A percentile compares a stretch with the other conserved stretches of the same genome.
Evolutionary conservation across 2,113 vertebrate genomes (phyloP).

Genomic region (Oncorhynchus tshawytscha): DNA sequence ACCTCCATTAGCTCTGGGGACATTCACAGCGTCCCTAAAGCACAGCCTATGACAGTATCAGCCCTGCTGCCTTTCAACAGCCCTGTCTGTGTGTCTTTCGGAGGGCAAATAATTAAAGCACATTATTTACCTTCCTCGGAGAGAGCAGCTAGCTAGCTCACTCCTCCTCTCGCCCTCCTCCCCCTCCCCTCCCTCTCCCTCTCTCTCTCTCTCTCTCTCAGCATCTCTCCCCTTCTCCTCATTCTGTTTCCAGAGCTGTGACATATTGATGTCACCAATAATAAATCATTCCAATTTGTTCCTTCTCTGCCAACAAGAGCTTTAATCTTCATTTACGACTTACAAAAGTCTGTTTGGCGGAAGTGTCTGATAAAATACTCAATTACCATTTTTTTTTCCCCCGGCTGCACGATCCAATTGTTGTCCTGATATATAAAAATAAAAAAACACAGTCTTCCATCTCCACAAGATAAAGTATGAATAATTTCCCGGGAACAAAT

Average conservation of each 20-base stretch:
- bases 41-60: slow-evolving; percentile 64
- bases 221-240: slow-evolving; percentile 8
- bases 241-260: slow-evolving; percentile 57
- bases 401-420: slow-evolving; percentile 71
- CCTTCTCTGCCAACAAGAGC: slow-evolving; percentile 77
- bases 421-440: slow-evolving; percentile 63
- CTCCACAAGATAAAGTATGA: slow-evolving; percentile 77
- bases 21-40: slow-evolving; percentile 11
- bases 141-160: slow-evolving; percentile 61
- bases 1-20: slow-evolving; percentile 50
- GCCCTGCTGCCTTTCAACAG: slow-evolving; percentile 56
- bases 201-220: slow-evolving; percentile 39
- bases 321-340: slow-evolving; percentile 87
- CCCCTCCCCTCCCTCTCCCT: slow-evolving; percentile 36
- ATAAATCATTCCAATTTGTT: slow-evolving; percentile 87
- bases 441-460: slow-evolving; percentile 61
- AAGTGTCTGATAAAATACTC: slow-evolving; percentile 80
- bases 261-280: slow-evolving; percentile 80
- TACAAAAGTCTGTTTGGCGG: slow-evolving; percentile 64
- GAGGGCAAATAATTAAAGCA: slow-evolving; percentile 78
- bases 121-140: slow-evolving; percentile 74
- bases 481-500: slow-evolving; percentile 81
- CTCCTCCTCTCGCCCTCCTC: not conserved
- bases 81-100: slow-evolving; percentile 4
- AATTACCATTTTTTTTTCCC: slow-evolving; percentile 80